Conservation (phyloP, 1,140 invertebrate genomes). For the Sycobia sp. region DNA sequence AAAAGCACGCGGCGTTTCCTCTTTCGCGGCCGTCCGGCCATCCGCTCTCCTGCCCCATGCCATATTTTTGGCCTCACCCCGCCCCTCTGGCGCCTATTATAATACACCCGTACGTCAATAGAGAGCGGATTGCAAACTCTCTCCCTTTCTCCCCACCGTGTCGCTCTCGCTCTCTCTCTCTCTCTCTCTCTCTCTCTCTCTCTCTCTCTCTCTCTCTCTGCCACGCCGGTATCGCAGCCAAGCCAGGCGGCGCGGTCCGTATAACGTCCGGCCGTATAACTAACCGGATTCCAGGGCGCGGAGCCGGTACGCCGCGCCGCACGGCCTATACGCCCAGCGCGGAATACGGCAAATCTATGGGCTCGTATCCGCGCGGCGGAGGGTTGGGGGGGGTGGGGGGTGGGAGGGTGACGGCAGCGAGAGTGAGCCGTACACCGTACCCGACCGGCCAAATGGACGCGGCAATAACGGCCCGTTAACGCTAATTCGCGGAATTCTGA, state of each 20-base stretch:
- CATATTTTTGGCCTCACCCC: no score
- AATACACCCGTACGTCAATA: conserved; percentile 29
- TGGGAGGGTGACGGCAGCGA: no score
- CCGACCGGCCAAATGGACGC: conserved; percentile 62
- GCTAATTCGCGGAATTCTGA: conserved; percentile 64
- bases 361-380: conserved; percentile 51
- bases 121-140: no score
- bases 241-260: conserved; percentile 49
- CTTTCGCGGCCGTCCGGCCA: conserved; percentile 21
- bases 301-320: neutral
- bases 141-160: no score
- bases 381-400: no score
- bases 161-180: no score
- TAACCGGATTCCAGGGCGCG: conserved; percentile 56
- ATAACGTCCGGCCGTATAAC: conserved; percentile 58
- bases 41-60: conserved; percentile 24
- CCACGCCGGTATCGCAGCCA: conserved; percentile 33
- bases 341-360: conserved; percentile 55
- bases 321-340: neutral
- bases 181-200: no score
- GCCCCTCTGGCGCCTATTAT: no score
- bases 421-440: conserved; percentile 49
- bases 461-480: conserved; percentile 64
- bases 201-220: no score
- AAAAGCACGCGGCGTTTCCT: conserved; percentile 21